Evolutionary conservation across 2,888 invertebrate species (phyloP), one percentile per base, ranked within the genome.

Genomic region (Drosophila monieri): DNA sequence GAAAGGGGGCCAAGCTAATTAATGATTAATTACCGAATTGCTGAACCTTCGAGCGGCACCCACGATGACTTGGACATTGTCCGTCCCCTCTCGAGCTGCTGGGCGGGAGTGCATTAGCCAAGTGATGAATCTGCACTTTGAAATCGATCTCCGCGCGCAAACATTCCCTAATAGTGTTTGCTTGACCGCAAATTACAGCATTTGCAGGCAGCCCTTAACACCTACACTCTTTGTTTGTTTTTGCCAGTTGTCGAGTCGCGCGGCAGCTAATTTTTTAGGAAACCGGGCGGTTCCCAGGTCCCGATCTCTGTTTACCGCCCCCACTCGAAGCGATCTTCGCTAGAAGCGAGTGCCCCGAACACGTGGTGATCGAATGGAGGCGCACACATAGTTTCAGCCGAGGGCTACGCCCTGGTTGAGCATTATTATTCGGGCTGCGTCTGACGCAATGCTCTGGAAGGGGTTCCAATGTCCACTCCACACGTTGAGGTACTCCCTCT

Each of bases 61-160:
- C 62, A 61, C 60, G 9, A 80, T 80, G 80, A 80, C 85, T 85
- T 71, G 71, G 51, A 62, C 52, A 74, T 84, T 77, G 60, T 21
- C 18, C n/a, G 32, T 12, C 10, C 12, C 2, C 3, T 12, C 12
- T 4, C 27, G 5, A 27, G 12, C 4, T 2, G 10, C 30, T 30
- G 30, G 35, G 12, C 23, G 14, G 32, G 21, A 37, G 21, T 53
- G 62, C 72, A 62, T 51, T 21, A 32, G 30, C 32, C 73, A 44
- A 69, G 37, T 44, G 62, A 49, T 61, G 62, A 49, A 53, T 61
- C 73, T 72, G 73, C 73, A 69, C 68, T 69, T 69, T 69, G 72
- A 61, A 69, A 72, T 69, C 73, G 73, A 72, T 69, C 68, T 49
- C 41, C 44, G 35, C 66, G 32, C 49, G 56, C 49, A 68, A 67